Base-by-base conservation (phyloP, 92 coral and sea anemone genomes). In the Porites lobata region DNA sequence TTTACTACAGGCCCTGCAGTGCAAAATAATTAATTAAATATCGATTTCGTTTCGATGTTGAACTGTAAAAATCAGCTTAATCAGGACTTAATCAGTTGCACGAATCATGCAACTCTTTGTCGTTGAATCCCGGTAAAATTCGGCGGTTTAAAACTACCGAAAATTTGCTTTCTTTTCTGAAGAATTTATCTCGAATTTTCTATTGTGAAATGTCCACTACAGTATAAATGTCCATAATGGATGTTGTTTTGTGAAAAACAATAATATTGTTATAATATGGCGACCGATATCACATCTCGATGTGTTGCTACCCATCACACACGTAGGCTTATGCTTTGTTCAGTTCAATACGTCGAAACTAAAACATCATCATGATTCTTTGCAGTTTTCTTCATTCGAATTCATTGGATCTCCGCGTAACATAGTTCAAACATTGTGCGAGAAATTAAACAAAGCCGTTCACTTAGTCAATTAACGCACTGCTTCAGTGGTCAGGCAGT, bases 241-340 rank as follows among this genome's bases (percentile, higher is more conserved):
- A 19, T 11, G 24, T 61, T 38, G 69, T 61, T 11, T 69, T 81
- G 32, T 38, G 47, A 38, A 38, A 68, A 56, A 81, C 86, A 69
- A 81, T 81, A 53, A 69, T 81, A 81, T 81, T 73, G 77, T 47
- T 53, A 29, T 13, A 65, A 29, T 8, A 43, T 43, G 20, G 26
- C 20, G 58, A 9, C 1, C 38, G 24, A n/a, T 50, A 62, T 63
- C 9, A n/a, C 56, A 20, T 50, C 54, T 12, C 13, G 47, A 77
- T 77, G 81, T 24, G 63, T 77, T 77, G 81, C 26, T 22, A 66
- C 17, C 50, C 20, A 74, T 7, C 50, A 21, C 50, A 20, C 63
- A 5, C 11, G 51, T 9, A 32, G 10, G 12, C 47, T 7, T 38
- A 38, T 38, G 47, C 47, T 38, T 0, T 38, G 47, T 38, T 3